Conservation (phyloP, 2,888 invertebrate species). For the Nudaria mundana region DNA sequence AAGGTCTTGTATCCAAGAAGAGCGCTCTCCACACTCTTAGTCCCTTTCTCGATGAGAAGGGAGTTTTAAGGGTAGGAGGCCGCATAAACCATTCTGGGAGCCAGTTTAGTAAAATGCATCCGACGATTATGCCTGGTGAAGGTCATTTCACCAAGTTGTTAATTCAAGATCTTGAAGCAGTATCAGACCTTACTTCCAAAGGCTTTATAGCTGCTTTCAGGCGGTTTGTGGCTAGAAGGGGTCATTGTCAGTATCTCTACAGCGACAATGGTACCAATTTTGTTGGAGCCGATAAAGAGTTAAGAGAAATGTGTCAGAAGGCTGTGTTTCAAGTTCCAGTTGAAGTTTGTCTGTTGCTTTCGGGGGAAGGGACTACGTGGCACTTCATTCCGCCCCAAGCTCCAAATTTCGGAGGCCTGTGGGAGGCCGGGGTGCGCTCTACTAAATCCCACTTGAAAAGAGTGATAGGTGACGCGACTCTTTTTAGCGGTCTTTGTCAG, state of each 20-base stretch:
- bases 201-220: neutral
- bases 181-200: neutral
- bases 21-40: neutral
- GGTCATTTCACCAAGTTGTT: slow-evolving; percentile 1
- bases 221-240: neutral
- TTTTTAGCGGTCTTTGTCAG: no score
- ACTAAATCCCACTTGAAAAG: neutral
- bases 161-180: neutral
- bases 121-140: neutral
- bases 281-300: slow-evolving; percentile 3
- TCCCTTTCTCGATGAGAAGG: neutral
- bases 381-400: neutral
- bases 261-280: slow-evolving; percentile 8
- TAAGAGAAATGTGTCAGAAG: neutral
- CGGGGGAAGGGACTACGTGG: neutral
- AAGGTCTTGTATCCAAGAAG: neutral
- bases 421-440: no score
- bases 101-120: neutral
- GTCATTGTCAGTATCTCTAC: neutral
- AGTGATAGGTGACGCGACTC: neutral
- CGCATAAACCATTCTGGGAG: neutral
- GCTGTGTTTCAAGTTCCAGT: neutral
- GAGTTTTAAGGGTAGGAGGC: neutral
- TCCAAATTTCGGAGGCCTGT: neutral
- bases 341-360: neutral